Conservation (phyloP, 2,888 invertebrate genomes). For the Didymodactylos carnosus region DNA sequence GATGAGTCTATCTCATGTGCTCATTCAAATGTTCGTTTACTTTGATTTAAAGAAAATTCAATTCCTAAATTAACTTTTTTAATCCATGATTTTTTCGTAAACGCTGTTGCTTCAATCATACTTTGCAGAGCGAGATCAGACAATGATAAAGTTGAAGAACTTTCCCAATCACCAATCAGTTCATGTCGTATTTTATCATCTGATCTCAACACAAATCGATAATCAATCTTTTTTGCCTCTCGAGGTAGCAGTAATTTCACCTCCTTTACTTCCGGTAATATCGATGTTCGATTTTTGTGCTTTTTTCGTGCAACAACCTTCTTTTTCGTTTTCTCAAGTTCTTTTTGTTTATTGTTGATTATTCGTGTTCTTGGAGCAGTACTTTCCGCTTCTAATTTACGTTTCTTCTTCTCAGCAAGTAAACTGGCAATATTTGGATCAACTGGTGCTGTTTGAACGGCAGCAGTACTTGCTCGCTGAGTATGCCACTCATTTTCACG, state of each 20-base stretch:
- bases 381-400: too few relatives aligned
- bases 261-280: neutral
- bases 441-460: too few relatives aligned
- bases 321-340: neutral
- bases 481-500: neutral
- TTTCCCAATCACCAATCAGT: neutral
- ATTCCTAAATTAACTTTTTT: slow-evolving; percentile 4
- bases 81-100: slow-evolving; percentile 2
- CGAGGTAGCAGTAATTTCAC: neutral
- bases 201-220: neutral
- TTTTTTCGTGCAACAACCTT: neutral
- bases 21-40: neutral
- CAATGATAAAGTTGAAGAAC: neutral
- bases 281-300: neutral
- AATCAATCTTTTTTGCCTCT: neutral
- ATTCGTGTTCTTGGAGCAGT: too few relatives aligned
- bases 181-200: neutral
- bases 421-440: too few relatives aligned
- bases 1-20: too few relatives aligned
- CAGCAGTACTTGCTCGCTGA: neutral
- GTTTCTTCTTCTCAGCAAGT: too few relatives aligned
- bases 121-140: neutral
- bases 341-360: neutral
- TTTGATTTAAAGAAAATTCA: neutral
- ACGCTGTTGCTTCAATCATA: neutral